Evolutionary conservation across 2,113 vertebrate genomes (phyloP).

Genomic region (Catharus minimus): DNA sequence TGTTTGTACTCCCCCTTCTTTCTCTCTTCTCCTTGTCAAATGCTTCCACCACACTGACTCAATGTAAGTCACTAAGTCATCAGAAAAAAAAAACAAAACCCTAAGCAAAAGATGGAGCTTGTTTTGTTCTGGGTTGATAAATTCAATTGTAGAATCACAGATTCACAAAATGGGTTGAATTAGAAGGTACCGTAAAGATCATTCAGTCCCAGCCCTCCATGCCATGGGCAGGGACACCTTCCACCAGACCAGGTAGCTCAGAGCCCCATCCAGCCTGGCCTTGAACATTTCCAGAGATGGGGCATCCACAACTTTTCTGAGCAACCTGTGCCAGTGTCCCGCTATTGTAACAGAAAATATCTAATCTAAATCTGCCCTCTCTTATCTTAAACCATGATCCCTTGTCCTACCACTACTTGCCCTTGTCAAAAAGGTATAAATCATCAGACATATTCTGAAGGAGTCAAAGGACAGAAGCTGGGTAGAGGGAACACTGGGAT

Average conservation of each 20-base stretch:
- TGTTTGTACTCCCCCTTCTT: background rate
- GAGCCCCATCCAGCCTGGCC: background rate
- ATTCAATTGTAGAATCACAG: background rate
- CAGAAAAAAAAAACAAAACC: rapidly evolving
- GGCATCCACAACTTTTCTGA: rapidly evolving
- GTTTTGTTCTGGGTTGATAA: background rate
- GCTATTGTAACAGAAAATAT: background rate
- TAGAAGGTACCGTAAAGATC: background rate
- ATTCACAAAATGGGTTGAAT: background rate
- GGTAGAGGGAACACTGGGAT: background rate
- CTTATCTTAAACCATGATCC: background rate
- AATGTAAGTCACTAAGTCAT: background rate
- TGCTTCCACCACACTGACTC: background rate
- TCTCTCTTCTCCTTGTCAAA: background rate
- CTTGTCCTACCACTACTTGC: background rate
- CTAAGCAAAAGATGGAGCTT: background rate
- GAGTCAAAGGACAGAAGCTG: background rate
- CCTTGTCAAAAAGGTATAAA: background rate
- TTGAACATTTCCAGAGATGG: background rate
- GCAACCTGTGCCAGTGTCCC: background rate
- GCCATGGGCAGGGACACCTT: background rate
- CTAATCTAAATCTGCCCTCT: background rate
- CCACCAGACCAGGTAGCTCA: background rate
- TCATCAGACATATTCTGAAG: background rate
- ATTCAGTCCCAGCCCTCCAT: background rate